Evolutionary conservation across 1,140 invertebrate genomes (phyloP), one percentile per base, ranked within the genome.

Genomic region (Zaprionus lachaisei): DNA sequence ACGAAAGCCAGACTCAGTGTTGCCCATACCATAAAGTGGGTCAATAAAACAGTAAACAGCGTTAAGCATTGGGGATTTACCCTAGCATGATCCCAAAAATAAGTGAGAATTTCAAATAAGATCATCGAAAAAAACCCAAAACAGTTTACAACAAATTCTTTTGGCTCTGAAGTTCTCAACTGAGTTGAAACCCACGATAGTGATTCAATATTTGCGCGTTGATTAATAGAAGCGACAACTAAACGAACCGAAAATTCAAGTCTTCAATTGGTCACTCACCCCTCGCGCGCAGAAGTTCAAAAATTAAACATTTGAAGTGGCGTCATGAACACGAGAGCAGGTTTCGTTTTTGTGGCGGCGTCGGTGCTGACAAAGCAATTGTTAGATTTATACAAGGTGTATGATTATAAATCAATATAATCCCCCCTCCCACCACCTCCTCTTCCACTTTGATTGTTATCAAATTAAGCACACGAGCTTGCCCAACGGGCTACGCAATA

Each of bases 251-350:
- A 24, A 49, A 51, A 51, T 51, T 51, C 20, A 51, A 22, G 17
- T 51, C 47, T 51, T 51, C 47, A 4, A 38, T 75, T 49, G 72
- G 66, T 70, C 66, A 79, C 56, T 76, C 56, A 79, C 77, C 77
- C 77, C 77, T 66, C 37, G 28, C 20, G 7, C 22, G 17, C 15
- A 41, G 44, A 28, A 38, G 14, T 38, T 34, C 15, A 41, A 61
- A 65, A 34, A 72, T 72, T 66, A 44, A 65, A 47, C n/a, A 37
- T 58, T 28, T 12, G 9, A 49, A 20, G 11, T 79, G 77, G 72
- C 72, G 72, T 76, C 72, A 79, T 66, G 4, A 38, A 9, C n/a
- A 47, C 41, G 41, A 69, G 57, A 68, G 57, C 65, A 70, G 72
- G 72, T 74, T 74, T 44, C 51, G 38, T 65, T 69, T 44, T 34